phyloP scores from a whole-genome alignment of 2,113 vertebrate species.

The Picathartes gymnocephalus region DNA sequence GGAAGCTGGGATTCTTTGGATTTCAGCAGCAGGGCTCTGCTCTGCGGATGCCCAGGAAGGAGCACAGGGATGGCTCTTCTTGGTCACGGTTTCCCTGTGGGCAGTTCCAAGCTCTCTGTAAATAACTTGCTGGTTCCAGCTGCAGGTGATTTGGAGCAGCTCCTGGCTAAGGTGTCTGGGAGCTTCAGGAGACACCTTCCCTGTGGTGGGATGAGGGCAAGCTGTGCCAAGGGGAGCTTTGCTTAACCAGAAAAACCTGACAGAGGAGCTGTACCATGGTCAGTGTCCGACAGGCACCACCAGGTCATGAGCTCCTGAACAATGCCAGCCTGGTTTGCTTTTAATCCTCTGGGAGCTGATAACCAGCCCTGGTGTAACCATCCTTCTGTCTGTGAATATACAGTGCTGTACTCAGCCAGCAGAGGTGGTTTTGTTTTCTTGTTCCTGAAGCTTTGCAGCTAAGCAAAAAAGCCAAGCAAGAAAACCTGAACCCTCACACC shows the following conservation, averaged over 20 bases:
- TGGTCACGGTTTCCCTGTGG: rapidly evolving
- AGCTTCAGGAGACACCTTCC: background rate
- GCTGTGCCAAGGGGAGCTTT: background rate
- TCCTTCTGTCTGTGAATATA: background rate
- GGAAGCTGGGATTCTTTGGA: background rate
- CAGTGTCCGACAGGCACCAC: background rate
- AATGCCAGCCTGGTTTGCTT: rapidly evolving
- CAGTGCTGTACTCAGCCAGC: background rate
- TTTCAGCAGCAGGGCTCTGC: background rate
- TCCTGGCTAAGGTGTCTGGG: background rate
- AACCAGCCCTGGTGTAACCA: background rate
- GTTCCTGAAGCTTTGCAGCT: background rate
- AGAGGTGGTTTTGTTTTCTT: background rate
- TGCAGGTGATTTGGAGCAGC: background rate
- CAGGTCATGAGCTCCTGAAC: background rate
- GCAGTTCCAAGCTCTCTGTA: too few species aligned
- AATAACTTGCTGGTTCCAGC: background rate
- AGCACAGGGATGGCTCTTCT: background rate
- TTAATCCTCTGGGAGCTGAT: background rate
- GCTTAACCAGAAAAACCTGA: background rate
- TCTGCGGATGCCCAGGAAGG: rapidly evolving
- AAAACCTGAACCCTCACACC: background rate
- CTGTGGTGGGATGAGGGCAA: background rate
- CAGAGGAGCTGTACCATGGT: rapidly evolving
- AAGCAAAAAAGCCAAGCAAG: background rate